Conservation (phyloP, 1,140 invertebrate species). For the Drosophila tsacasi region DNA sequence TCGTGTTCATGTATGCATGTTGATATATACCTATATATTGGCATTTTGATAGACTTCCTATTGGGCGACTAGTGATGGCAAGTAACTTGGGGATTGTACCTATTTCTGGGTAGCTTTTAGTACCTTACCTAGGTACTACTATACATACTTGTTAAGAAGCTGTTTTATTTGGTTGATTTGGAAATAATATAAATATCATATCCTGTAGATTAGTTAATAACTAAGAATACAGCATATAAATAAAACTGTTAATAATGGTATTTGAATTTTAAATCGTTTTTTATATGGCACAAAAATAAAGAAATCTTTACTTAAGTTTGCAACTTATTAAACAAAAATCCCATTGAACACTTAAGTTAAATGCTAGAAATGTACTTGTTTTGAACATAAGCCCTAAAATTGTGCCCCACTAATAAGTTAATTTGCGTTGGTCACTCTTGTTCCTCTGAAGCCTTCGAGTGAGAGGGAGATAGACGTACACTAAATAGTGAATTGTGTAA, state of each 20-base stretch:
- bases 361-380: background rate
- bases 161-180: background rate
- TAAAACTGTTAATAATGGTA: background rate
- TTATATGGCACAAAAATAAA: background rate
- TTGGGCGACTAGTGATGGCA: constrained; percentile 11
- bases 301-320: background rate
- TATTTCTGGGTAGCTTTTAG: background rate
- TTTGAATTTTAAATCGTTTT: no score
- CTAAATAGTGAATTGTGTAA: background rate
- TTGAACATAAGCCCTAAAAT: background rate
- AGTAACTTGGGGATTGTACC: background rate
- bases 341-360: background rate
- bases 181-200: background rate
- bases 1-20: background rate
- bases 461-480: background rate
- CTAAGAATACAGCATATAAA: no score
- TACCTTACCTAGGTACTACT: no score
- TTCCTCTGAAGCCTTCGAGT: background rate
- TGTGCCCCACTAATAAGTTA: background rate
- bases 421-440: background rate
- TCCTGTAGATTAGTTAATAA: no score
- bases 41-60: constrained; percentile 57
- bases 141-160: background rate
- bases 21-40: constrained; percentile 28
- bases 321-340: background rate